Conservation (phyloP, 2,797 vertebrate species). For the Sciurus vulgaris region DNA sequence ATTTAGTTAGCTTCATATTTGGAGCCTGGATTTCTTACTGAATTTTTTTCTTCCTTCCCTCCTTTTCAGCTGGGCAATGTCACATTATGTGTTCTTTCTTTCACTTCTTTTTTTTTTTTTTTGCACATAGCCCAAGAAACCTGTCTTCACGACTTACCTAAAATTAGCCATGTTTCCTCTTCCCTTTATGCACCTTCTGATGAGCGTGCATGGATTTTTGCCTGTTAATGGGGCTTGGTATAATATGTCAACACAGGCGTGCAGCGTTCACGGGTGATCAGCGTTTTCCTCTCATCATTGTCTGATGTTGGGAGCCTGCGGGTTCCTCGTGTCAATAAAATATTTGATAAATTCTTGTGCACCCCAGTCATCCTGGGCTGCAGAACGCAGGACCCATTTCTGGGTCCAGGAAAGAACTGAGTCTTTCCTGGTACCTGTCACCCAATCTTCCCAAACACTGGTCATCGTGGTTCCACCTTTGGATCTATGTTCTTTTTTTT, state of each 20-base stretch:
- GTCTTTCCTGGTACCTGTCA: background rate
- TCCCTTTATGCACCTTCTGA: background rate
- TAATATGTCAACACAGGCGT: background rate
- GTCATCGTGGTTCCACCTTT: background rate
- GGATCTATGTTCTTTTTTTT: background rate
- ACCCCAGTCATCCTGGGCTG: background rate
- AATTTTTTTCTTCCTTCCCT: background rate
- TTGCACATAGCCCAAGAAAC: background rate
- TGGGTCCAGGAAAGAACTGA: too few species aligned
- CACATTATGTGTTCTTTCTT: background rate
- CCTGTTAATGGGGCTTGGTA: background rate
- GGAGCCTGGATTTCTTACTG: background rate
- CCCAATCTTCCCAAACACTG: background rate
- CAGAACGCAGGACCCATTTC: too few species aligned
- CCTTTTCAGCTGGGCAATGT: background rate
- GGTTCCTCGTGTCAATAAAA: background rate
- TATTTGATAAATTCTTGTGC: background rate
- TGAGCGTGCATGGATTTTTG: background rate
- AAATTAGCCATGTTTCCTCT: background rate
- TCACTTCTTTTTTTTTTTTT: background rate
- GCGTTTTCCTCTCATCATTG: background rate
- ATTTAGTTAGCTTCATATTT: slow-evolving; percentile 1
- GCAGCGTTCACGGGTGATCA: background rate
- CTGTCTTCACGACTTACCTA: background rate
- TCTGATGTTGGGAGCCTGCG: background rate